Evolutionary conservation across 2,113 vertebrate species (phyloP).

Genomic region (Rutilus rutilus): DNA sequence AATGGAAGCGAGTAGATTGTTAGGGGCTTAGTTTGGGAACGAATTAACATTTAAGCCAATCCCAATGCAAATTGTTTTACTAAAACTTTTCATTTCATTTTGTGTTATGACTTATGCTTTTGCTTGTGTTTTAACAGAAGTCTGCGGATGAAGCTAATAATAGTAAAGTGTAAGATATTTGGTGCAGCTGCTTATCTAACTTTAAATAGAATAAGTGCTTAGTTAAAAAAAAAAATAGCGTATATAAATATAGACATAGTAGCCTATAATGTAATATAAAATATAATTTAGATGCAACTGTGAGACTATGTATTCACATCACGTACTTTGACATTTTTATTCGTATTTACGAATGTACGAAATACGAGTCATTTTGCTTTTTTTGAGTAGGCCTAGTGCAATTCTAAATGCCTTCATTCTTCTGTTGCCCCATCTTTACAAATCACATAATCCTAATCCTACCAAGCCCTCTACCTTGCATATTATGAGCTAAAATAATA

Average conservation of each 20-base stretch:
- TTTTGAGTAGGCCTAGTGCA: background rate
- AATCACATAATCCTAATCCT: background rate
- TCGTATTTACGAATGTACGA: too few relatives aligned
- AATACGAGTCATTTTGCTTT: background rate
- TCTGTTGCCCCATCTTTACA: background rate
- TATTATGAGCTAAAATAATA: background rate
- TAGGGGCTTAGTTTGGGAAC: conserved; percentile 75
- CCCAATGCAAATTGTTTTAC: conserved; percentile 81
- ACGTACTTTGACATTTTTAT: background rate
- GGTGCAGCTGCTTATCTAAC: background rate
- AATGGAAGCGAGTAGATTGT: conserved; percentile 77
- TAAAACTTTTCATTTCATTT: conserved; percentile 80
- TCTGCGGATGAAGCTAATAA: conserved; percentile 58
- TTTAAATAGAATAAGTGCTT: background rate
- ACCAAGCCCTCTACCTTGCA: background rate
- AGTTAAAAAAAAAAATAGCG: background rate
- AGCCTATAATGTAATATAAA: conserved; percentile 47
- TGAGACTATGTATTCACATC: background rate
- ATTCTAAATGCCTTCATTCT: background rate
- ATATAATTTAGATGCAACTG: background rate
- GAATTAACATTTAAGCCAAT: conserved; percentile 80
- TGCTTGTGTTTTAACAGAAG: conserved; percentile 48
- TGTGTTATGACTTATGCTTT: conserved; percentile 75
- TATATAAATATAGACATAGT: conserved; percentile 53
- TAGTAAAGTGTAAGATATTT: conserved; percentile 40